Evolutionary conservation across 2,888 invertebrate genomes (phyloP), one percentile per base, ranked within the genome.

Genomic region (Volucella inanis): DNA sequence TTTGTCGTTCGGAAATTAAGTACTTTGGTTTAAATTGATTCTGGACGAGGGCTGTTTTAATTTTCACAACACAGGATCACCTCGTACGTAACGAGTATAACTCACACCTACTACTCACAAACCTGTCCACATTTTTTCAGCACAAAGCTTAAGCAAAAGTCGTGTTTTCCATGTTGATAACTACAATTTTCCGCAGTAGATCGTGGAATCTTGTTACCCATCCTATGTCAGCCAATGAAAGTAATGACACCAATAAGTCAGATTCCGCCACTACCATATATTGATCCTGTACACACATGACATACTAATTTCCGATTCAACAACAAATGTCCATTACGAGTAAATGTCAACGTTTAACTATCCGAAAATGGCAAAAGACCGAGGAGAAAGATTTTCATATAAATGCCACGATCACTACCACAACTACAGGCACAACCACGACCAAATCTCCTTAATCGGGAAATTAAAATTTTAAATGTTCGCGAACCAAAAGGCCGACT

Each of bases 381-480:
- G 59, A 43, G 45, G 10, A 43, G n/a, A 65, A 64, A 79, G 50
- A 75, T 10, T 6, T 31, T 74, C 55, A 74, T 67, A 68, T 74
- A 62, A 80, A 67, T 70, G 76, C 70, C 64, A 4, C 31, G 6
- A 31, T 31, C 31, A 3, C 31, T 6, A 31, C 31, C 31, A 6
- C 31, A 31, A 31, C 31, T 31, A 31, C 31, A 31, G 18, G 2
- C 18, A 31, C 31, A 31, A 31, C 31, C 6, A 76, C 62, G 45
- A 41, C 41, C 18, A 59, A 71, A 47, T 50, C 68, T 78, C 45
- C 59, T 78, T 62, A 57, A 41, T 39, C 45, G 68, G 45, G 45
- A 41, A 74, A 79, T 78, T 79, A 68, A 18, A 79, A 79, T 79
- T 83, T 74, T 18, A 65, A 83, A 83, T 79, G 10, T 41, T 41